Base-by-base conservation (phyloP, 2,888 invertebrate species). In the Parelbella ahira region DNA sequence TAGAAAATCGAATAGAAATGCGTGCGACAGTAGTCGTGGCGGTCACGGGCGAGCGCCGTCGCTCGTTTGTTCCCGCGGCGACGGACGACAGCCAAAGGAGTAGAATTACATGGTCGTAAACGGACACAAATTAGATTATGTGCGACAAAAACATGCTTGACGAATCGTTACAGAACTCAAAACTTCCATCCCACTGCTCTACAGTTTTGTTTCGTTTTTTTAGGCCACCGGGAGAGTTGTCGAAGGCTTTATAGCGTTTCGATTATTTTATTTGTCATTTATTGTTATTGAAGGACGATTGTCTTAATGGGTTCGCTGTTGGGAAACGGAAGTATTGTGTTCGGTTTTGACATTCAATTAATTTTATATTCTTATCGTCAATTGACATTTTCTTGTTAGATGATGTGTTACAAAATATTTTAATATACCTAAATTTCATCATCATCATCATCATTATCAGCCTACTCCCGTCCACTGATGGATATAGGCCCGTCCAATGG, bases 91-190 rank as follows among this genome's bases (percentile, higher is more conserved):
- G 20, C 3, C 20, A 0, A 29, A 46, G n/a, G 48, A 47, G 42
- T 47, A 37, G 32, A 32, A 51, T 53, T 50, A 49, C 50, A 52
- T 44, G 51, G 37, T 45, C 45, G 47, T 51, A 48, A 51, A 51
- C 29, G 54, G 44, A 44, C 47, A 49, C 49, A 53, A 57, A 57
- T 57, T 54, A 37, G 50, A 56, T 56, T 51, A 54, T 21, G 30
- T 11, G 12, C 30, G 29, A 38, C 41, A 33, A 41, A 41, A 41
- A 41, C 41, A 41, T 21, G 33, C 41, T 20, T 33, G 41, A 21
- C 41, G 41, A 33, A 41, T 41, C 41, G 25, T n/a, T n/a, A 20
- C 19, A 25, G 6, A 24, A 32, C 11, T 39, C 24, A 30, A 30
- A 38, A 30, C 39, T 24, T 25, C 32, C 15, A 21, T 34, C 23